Evolutionary conservation across 2,797 vertebrate species (phyloP).

Genomic region (Phalloptychus januarius): DNA sequence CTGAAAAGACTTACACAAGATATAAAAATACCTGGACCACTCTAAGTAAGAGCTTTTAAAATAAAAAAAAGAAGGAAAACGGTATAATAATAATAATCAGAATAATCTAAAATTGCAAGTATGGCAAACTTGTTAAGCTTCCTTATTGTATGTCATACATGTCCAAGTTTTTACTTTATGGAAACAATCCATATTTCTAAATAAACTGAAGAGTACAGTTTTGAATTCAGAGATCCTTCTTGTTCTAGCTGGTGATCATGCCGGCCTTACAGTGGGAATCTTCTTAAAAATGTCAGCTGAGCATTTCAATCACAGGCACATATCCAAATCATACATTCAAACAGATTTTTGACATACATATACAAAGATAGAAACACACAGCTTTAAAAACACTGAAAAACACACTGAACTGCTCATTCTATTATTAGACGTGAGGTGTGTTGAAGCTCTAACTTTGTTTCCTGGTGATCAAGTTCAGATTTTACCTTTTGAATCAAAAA

Average conservation of each 20-base stretch:
- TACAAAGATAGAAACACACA: neutral
- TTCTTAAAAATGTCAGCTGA: conserved; percentile 65
- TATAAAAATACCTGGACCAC: neutral
- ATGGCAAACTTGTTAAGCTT: neutral
- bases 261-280: conserved; percentile 34
- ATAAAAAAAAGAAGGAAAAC: neutral
- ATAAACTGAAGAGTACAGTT: neutral
- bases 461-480: neutral
- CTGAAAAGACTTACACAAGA: conserved; percentile 5
- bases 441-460: neutral
- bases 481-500: conserved; percentile 12
- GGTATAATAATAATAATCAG: neutral
- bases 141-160: neutral
- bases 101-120: neutral
- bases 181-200: neutral
- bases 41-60: neutral
- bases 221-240: neutral
- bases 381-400: neutral
- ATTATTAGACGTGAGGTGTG: neutral
- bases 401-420: neutral
- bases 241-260: neutral
- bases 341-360: neutral
- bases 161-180: neutral
- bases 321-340: neutral
- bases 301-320: neutral